Percentiles rank a stretch among this genome's conserved stretches.
phyloP scores from a whole-genome alignment of 2,888 invertebrate species.

The Heliconius sara region DNA sequence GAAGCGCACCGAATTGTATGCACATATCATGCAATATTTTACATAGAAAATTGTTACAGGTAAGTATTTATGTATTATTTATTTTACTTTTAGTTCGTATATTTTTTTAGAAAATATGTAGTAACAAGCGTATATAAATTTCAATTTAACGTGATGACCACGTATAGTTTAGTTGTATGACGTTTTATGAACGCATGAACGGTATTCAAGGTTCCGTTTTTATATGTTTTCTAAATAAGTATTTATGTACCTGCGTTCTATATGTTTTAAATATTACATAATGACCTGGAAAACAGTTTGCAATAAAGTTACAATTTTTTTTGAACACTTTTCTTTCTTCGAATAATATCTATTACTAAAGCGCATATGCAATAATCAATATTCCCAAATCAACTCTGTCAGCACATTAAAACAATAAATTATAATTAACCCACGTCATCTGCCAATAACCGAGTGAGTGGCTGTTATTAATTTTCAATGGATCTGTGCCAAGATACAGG shows the following conservation, averaged over 20 bases:
- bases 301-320: background rate
- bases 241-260: background rate
- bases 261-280: background rate
- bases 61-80: too few species aligned
- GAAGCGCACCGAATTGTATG: background rate
- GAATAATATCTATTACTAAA: background rate
- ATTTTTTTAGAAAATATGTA: too few species aligned
- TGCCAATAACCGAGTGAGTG: conserved; percentile 53
- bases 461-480: conserved; percentile 62
- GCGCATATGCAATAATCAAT: background rate
- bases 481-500: conserved; percentile 49
- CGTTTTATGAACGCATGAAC: too few species aligned
- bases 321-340: background rate
- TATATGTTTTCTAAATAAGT: too few species aligned
- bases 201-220: too few species aligned
- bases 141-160: too few species aligned
- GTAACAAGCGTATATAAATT: too few species aligned
- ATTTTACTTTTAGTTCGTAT: too few species aligned
- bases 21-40: background rate
- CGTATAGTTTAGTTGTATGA: too few species aligned
- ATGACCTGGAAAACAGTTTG: background rate
- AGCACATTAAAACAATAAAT: conserved; percentile 62
- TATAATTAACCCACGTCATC: conserved; percentile 60
- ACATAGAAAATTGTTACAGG: background rate
- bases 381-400: conserved; percentile 32